These are phyloP conservation scores for Schlechtendalia chinensis DNA, from an alignment of 1,140 invertebrate species.

Conservation along the genomic window DNA sequence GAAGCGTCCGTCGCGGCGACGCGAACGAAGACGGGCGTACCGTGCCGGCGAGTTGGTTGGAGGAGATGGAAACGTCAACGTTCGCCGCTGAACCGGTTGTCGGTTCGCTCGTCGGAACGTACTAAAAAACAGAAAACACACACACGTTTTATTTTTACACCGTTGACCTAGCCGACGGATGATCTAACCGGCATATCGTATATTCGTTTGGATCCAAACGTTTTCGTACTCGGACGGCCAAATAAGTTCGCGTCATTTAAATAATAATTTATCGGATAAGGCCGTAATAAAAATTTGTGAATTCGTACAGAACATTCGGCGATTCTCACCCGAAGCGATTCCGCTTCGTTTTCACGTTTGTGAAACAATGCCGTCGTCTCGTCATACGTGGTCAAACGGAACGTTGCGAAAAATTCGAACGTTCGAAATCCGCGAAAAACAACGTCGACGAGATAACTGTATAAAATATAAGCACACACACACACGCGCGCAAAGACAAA, in stretches of 20 bases:
- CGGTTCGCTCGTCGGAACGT: too few species aligned
- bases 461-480: not conserved
- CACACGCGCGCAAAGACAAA: too few species aligned
- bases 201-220: not conserved
- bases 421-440: not conserved
- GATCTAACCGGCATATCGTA: constrained; percentile 29
- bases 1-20: too few species aligned
- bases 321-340: not conserved
- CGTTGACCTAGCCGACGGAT: constrained; percentile 33
- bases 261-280: not conserved
- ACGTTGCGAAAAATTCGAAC: not conserved
- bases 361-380: too few species aligned
- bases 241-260: not conserved
- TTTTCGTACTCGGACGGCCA: not conserved
- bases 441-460: not conserved
- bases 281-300: not conserved
- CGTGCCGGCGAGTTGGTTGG: too few species aligned
- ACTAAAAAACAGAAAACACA: not conserved
- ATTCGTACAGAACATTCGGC: too few species aligned
- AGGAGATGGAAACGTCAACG: not conserved
- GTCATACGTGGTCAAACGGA: not conserved
- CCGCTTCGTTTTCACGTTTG: not conserved
- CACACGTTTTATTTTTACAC: constrained; percentile 29
- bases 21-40: too few species aligned
- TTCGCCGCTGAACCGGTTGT: not conserved